Evolutionary conservation across 64 coral and sea anemone genomes (phyloP), one percentile per base, ranked within the genome.

Genomic region (Actinia equina): DNA sequence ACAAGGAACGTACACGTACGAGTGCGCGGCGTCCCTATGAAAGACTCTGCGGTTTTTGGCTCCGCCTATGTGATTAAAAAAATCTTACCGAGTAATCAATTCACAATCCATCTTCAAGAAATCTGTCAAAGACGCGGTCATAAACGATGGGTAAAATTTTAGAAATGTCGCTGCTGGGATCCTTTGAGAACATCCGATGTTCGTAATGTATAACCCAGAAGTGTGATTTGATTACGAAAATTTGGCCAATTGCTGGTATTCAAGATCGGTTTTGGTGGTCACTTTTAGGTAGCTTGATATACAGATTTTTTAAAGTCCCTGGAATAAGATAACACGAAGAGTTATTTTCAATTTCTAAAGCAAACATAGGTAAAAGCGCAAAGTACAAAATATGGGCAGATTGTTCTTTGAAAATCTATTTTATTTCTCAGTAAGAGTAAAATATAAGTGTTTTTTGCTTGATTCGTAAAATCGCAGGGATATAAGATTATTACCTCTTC

Each of bases 51-150:
- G 55, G 55, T 41, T 13, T 41, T 74, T 41, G 23, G 78, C 78
- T 81, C 78, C 78, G 78, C 78, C 78, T 44, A 81, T 81, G 78
- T 81, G 27, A 81, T 81, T 81, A 81, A 81, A 14, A 37, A 17
- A 44, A 22, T 19, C 17, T 22, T 81, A 0, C 43, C 42, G 22
- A 19, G 44, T 74, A 81, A 81, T 81, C 78, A 81, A 49, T 81
- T 81, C 49, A 3, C 78, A 52, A 81, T 81, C 23, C 78, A 81
- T 81, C 78, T 52, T 52, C 17, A 6, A 52, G 6, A 81, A 17
- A 81, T 81, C 45, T 81, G 78, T 81, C 78, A n/a, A 49, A n/a
- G 27, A 5, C 2, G 78, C 14, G 69, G 69, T 74, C 69, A 74
- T 41, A 10, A 74, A 30, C 7, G 41, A 74, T 74, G n/a, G 23